Evolutionary conservation across 2,888 invertebrate species (phyloP).

Genomic region (Holacanthella duospinosa): DNA sequence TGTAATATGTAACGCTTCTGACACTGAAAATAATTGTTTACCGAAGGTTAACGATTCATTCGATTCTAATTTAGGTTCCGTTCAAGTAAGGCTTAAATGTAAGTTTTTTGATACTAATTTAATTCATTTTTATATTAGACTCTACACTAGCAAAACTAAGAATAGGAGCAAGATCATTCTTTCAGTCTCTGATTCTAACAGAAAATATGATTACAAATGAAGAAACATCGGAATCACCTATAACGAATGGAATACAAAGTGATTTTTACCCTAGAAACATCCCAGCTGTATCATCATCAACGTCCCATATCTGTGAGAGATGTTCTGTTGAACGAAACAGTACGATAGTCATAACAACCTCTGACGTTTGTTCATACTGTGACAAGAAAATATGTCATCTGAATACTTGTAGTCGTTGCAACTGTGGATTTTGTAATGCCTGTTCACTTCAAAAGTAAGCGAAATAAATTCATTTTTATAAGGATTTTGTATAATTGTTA

Average conservation of each 20-base stretch:
- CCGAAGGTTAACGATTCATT: too few species aligned
- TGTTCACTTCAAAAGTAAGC: conserved; percentile 26
- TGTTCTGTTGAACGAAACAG: too few species aligned
- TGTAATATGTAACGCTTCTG: too few species aligned
- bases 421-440: conserved; percentile 20
- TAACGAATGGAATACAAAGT: too few species aligned
- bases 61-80: too few species aligned
- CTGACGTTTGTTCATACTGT: conserved; percentile 23
- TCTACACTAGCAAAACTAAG: conserved; percentile 29
- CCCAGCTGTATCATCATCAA: neutral
- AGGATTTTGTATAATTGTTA: neutral
- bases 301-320: conserved; percentile 11
- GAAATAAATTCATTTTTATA: neutral
- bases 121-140: conserved; percentile 13
- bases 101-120: neutral
- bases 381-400: conserved; percentile 30
- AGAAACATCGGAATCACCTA: too few species aligned
- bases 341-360: too few species aligned
- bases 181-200: conserved; percentile 9
- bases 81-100: too few species aligned
- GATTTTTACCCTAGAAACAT: neutral
- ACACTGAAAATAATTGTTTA: too few species aligned
- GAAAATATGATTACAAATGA: too few species aligned
- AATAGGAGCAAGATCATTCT: conserved; percentile 25
- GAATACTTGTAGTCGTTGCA: conserved; percentile 22